Base-by-base conservation (phyloP, 2,888 invertebrate species). In the Drosophila maculinotata region DNA sequence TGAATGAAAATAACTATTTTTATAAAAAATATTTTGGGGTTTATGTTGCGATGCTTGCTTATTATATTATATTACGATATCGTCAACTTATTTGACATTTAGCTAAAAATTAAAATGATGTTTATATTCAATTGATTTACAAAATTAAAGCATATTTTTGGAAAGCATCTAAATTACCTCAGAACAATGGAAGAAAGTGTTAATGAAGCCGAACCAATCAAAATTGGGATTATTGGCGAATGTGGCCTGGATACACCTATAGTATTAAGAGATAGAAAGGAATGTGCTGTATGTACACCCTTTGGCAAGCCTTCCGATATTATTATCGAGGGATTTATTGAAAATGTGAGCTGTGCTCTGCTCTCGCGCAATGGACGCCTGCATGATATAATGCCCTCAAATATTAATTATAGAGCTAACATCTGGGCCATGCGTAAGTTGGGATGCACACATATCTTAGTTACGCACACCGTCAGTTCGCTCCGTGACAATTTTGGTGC, bases 171-270 rank as follows among this genome's bases (percentile, higher is more conserved):
- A 51, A 81, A 79, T 79, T 75, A 31, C 2, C 6, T 1, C 6
- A 49, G 17, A 30, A 28, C 15, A 6, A 78, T 77, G 77, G 80
- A 63, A 26, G 31, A 14, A 49, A 45, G 20, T 17, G 15, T 30
- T 10, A 20, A 1, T 20, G 3, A 38, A n/a, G 26, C 3, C 7
- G 4, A 45, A 23, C 45, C 45, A 23, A 49, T 84, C 0, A 74
- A 98, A 96, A 94, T 99, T 87, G 99, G 98, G 39, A 98, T 99
- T 56, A 98, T 99, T 89, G 98, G 98, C 10, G 99, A 99, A 0
- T 96, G 98, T 8, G 99, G 99, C 0, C 93, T 99, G 44, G 97
- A 97, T 85, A 95, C 97, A 90, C 96, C 97, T 0, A 92, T 94
- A 48, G 93, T 98, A 44, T 92, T 99, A 33, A 93, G 94, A 87